phyloP scores from a whole-genome alignment of 2,888 invertebrate genomes.

The Dendrolimus houi region DNA sequence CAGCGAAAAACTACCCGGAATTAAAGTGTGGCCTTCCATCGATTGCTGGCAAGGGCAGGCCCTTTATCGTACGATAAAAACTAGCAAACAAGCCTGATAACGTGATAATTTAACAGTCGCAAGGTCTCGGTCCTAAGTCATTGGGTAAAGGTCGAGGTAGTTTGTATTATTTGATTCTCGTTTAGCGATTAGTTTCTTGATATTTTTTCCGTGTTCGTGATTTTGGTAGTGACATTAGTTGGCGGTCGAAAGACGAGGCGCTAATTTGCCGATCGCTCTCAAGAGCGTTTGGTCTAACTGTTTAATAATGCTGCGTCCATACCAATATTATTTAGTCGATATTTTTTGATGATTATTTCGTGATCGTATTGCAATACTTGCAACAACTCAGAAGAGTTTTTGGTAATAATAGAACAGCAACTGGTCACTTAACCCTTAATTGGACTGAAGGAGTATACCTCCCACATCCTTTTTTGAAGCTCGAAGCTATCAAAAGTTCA shows the following conservation, averaged over 20 bases:
- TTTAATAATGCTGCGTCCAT: no score
- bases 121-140: conserved; percentile 51
- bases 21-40: conserved; percentile 34
- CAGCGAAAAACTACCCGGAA: conserved; percentile 49
- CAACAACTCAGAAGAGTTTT: no score
- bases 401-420: no score
- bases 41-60: conserved; percentile 49
- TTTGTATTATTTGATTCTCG: conserved; percentile 22
- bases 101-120: conserved; percentile 36
- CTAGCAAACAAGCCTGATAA: conserved; percentile 45
- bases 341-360: no score
- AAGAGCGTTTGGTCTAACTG: no score
- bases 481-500: no score
- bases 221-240: conserved; percentile 15
- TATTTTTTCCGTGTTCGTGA: conserved; percentile 24
- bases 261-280: background rate
- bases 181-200: conserved; percentile 18
- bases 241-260: conserved; percentile 7
- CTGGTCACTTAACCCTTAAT: no score
- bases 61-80: conserved; percentile 61
- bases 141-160: conserved; percentile 62
- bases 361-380: no score
- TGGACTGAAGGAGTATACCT: no score
- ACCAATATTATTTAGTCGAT: no score
- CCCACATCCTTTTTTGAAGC: no score